Evolutionary conservation across 2,888 invertebrate genomes (phyloP).

Genomic region (Drosophila neonasuta): DNA sequence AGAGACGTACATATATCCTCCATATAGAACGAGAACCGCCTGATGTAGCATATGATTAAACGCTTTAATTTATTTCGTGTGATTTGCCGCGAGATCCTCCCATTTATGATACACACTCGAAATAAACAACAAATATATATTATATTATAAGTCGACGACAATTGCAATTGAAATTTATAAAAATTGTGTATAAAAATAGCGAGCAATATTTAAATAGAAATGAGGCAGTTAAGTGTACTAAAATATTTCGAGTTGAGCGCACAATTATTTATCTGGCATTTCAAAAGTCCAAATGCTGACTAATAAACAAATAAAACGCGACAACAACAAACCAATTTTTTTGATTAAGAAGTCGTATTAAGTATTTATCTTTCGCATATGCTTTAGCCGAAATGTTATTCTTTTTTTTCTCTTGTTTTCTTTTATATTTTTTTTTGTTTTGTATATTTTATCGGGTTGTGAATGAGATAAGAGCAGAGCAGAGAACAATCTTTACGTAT

Average conservation of each 20-base stretch:
- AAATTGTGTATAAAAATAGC: slow-evolving; percentile 30
- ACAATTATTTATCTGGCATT: slow-evolving; percentile 39
- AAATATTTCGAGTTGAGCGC: slow-evolving; percentile 2
- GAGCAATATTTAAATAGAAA: slow-evolving; percentile 35
- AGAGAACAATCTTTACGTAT: not conserved
- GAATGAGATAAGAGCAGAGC: slow-evolving; percentile 19
- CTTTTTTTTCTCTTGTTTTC: not conserved
- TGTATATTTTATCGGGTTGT: slow-evolving; percentile 20
- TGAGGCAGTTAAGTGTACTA: slow-evolving; percentile 22
- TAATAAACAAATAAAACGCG: slow-evolving; percentile 22
- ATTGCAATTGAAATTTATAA: slow-evolving; percentile 13
- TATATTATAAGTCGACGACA: slow-evolving; percentile 6
- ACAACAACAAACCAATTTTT: slow-evolving; percentile 5
- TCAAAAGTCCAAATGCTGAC: slow-evolving; percentile 34
- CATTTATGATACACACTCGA: slow-evolving; percentile 5
- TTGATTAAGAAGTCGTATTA: slow-evolving; percentile 13
- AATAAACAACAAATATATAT: slow-evolving; percentile 13
- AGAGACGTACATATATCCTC: not conserved
- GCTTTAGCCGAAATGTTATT: not conserved
- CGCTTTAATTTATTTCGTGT: slow-evolving; percentile 15
- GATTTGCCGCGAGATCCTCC: slow-evolving; percentile 15
- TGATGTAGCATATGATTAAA: slow-evolving; percentile 9
- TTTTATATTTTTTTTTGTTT: slow-evolving; percentile 6
- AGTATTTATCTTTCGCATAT: slow-evolving; percentile 11
- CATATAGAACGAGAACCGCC: slow-evolving; percentile 9